These are phyloP conservation scores for Pangasius djambal DNA, from an alignment of 2,797 vertebrate species.

Conservation along the genomic window DNA sequence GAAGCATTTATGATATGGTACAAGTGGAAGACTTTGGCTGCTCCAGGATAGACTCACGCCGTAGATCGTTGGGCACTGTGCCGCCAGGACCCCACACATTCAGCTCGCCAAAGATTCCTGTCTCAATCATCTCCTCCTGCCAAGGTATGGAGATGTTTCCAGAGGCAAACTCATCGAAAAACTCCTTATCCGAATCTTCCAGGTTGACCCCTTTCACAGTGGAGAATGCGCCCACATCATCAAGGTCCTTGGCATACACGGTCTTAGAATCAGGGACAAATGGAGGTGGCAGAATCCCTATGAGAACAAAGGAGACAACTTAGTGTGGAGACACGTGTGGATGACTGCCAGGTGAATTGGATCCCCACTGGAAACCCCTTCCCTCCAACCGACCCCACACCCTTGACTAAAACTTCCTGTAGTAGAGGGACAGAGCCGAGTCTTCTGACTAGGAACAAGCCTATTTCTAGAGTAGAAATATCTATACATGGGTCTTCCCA, in stretches of 20 bases:
- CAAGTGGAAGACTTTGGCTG: constrained; percentile 86
- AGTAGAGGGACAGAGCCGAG: background rate
- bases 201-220: constrained; percentile 82
- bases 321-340: background rate
- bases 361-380: background rate
- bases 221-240: constrained; percentile 87
- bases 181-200: constrained; percentile 78
- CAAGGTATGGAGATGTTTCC: constrained; percentile 87
- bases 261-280: constrained; percentile 85
- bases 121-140: constrained; percentile 93
- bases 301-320: background rate
- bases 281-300: constrained; percentile 84
- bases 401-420: background rate
- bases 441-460: background rate
- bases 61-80: constrained; percentile 79
- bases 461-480: background rate
- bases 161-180: constrained; percentile 84
- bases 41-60: constrained; percentile 75
- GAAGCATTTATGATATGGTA: constrained; percentile 70
- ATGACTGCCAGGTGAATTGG: background rate
- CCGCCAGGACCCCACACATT: constrained; percentile 81
- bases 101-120: constrained; percentile 83
- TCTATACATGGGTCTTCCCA: background rate
- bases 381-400: background rate
- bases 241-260: constrained; percentile 87